phyloP scores from a whole-genome alignment of 2,113 vertebrate genomes.

The Caranx ignobilis region DNA sequence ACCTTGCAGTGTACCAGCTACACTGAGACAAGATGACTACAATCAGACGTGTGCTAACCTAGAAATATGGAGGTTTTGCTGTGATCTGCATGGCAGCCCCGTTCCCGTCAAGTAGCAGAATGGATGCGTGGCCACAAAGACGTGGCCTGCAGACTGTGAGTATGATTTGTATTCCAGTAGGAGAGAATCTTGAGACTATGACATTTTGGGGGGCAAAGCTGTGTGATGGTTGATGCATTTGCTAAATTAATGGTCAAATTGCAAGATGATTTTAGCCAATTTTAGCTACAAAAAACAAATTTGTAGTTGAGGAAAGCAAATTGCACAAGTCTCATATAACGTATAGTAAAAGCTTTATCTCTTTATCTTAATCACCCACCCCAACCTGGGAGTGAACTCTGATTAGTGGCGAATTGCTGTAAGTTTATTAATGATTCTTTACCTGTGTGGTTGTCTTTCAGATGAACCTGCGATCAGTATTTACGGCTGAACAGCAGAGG shows the following conservation, averaged over 20 bases:
- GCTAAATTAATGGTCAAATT: too few relatives aligned
- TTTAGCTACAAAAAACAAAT: neutral
- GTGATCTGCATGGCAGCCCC: conserved; percentile 74
- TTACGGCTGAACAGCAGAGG: conserved; percentile 96
- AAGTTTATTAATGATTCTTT: neutral
- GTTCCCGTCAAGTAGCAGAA: conserved; percentile 77
- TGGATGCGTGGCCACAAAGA: conserved; percentile 86
- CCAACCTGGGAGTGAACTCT: neutral
- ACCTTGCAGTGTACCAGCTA: conserved; percentile 31
- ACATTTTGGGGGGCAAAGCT: neutral
- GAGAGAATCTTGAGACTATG: neutral
- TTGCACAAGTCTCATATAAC: neutral
- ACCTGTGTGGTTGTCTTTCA: conserved; percentile 66
- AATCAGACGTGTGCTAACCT: conserved; percentile 25
- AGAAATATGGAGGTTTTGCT: conserved; percentile 65
- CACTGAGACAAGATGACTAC: conserved; percentile 62
- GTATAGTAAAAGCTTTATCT: neutral
- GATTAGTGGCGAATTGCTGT: neutral
- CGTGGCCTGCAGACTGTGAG: conserved; percentile 84
- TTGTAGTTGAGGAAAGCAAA: neutral
- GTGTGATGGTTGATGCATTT: neutral
- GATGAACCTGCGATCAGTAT: conserved; percentile 99
- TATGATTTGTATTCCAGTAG: neutral
- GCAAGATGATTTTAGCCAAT: neutral
- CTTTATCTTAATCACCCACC: neutral